phyloP scores from a whole-genome alignment of 2,888 invertebrate species.

The Lamproptera curius region DNA sequence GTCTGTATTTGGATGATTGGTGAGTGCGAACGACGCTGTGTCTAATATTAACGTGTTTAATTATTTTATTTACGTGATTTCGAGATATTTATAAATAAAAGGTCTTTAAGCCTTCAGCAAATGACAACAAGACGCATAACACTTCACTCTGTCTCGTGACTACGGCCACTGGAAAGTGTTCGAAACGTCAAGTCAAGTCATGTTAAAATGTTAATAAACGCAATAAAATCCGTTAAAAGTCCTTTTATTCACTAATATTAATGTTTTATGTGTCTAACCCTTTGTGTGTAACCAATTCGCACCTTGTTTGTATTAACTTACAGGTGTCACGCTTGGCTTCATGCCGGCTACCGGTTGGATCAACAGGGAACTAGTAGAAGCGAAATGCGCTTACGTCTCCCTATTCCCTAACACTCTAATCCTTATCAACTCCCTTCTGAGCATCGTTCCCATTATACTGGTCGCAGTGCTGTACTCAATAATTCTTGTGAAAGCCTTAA shows the following conservation, averaged over 20 bases:
- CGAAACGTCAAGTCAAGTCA: too few relatives aligned
- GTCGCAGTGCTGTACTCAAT: constrained; percentile 76
- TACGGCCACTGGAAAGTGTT: too few relatives aligned
- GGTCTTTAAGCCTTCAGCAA: too few relatives aligned
- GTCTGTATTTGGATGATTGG: constrained; percentile 77
- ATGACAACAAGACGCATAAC: too few relatives aligned
- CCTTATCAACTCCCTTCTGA: constrained; percentile 74
- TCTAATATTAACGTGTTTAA: background rate
- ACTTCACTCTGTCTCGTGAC: too few relatives aligned
- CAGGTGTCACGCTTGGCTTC: constrained; percentile 78
- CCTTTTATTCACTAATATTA: too few relatives aligned
- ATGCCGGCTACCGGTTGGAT: constrained; percentile 79
- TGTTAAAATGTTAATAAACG: background rate
- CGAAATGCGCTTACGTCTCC: constrained; percentile 76
- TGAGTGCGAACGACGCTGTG: constrained; percentile 36
- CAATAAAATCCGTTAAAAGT: too few relatives aligned
- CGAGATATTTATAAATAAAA: too few relatives aligned
- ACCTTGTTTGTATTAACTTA: constrained; percentile 24
- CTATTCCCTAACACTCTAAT: constrained; percentile 76
- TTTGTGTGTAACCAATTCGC: constrained; percentile 25
- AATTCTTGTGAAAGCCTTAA: constrained; percentile 77
- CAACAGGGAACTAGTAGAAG: constrained; percentile 43
- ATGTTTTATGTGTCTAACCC: constrained; percentile 9
- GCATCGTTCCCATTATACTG: constrained; percentile 67
- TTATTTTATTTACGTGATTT: too few relatives aligned